Conservation (phyloP, 1,140 invertebrate genomes). For the Dendrolimus kikuchii region DNA sequence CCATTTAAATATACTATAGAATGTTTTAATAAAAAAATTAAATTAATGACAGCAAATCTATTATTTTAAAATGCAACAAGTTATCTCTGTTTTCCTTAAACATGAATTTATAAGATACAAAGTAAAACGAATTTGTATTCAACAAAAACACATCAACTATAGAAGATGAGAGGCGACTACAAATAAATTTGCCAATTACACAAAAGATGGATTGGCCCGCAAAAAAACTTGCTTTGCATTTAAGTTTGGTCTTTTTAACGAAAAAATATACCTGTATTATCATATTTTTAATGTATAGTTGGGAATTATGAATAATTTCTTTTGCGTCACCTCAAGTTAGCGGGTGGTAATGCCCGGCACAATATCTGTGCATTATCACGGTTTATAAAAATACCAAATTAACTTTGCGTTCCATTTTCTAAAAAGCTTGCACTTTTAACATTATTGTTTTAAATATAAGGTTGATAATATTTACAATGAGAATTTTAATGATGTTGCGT, state of each 20-base stretch:
- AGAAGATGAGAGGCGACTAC: too few species aligned
- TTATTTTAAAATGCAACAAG: too few species aligned
- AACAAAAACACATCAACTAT: too few species aligned
- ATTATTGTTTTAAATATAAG: conserved; percentile 17
- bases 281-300: conserved; percentile 4
- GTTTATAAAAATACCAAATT: conserved; percentile 29
- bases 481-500: conserved; percentile 26
- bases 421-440: not conserved
- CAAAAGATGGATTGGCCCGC: not conserved
- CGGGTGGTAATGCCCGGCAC: conserved; percentile 56
- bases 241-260: too few species aligned
- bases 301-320: conserved; percentile 31
- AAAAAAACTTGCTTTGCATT: too few species aligned
- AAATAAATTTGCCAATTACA: not conserved
- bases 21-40: too few species aligned
- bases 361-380: conserved; percentile 65
- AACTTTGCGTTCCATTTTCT: not conserved
- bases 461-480: conserved; percentile 12
- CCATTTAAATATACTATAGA: too few species aligned
- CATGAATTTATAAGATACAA: too few species aligned
- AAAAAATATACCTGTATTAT: not conserved
- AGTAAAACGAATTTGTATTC: too few species aligned
- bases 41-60: too few species aligned
- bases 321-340: conserved; percentile 52
- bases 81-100: too few species aligned